Conservation (phyloP, 1,140 invertebrate species). For the Idris sp. region DNA sequence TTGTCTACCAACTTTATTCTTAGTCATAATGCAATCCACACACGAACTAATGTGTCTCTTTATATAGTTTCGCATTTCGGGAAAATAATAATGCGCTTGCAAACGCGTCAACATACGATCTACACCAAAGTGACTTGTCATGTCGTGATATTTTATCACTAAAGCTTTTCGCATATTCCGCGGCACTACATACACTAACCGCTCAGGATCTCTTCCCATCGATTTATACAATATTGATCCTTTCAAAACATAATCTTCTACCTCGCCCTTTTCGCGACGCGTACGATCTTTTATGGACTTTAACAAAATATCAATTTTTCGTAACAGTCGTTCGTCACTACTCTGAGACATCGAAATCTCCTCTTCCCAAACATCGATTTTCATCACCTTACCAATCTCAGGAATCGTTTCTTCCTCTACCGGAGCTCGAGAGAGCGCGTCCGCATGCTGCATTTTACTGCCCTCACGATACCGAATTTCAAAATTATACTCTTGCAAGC, state of each 20-base stretch:
- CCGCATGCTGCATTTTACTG: background rate
- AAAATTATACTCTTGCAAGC: background rate
- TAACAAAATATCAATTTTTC: background rate
- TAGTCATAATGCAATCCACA: background rate
- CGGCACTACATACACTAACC: background rate
- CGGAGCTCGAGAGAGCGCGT: background rate
- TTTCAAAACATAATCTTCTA: background rate
- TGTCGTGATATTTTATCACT: background rate
- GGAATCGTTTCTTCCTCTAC: background rate
- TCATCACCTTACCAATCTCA: background rate
- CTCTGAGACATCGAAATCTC: background rate
- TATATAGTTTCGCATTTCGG: background rate
- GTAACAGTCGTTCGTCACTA: background rate
- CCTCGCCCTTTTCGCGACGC: background rate
- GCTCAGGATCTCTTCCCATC: background rate
- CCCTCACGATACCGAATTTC: background rate
- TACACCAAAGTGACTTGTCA: background rate
- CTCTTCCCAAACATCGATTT: background rate
- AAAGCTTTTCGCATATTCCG: background rate
- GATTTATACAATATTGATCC: background rate
- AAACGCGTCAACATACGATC: background rate
- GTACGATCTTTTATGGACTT: background rate
- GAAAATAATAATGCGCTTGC: conserved; percentile 4
- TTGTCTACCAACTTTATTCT: background rate
- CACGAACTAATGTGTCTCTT: background rate